Base-by-base conservation (phyloP, 92 coral and sea anemone genomes). In the Parazoanthus atlanticus region DNA sequence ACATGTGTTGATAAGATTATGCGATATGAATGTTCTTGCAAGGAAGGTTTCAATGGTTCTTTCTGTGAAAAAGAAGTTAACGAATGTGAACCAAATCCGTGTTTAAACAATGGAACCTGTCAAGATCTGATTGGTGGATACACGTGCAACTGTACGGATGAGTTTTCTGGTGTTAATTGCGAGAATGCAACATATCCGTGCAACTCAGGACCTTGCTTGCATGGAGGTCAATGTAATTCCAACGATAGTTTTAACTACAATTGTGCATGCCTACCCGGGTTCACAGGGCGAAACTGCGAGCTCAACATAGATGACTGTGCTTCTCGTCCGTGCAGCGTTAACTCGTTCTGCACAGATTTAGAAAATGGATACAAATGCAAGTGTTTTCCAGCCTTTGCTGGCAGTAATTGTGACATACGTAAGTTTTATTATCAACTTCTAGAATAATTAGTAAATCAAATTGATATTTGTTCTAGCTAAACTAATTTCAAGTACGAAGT, bases 81-180 rank as follows among this genome's bases (percentile, higher is more conserved):
- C 81, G 91, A 93, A 23, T 94, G 96, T 49, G 73, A 86, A 32
- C 34, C 85, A 2, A 17, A 36, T 5, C 96, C 96, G 5, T 94
- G 96, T 40, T 2, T 71, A 46, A 94, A 94, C 92, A 90, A 90
- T 47, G 93, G 96, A 0, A 92, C 96, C 2, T 94, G 96, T 21
- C 16, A 46, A 3, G 82, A 85, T 25, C 26, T 88, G 86, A 85
- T 78, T 56, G 92, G 92, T 36, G 96, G 94, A 6, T 94, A 90
- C 91, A 71, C 26, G 12, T 94, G 96, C 87, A 36, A 41, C 1
- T 94, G 96, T 38, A 32, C 78, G 0, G 87, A 92, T 47, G 78
- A 92, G 81, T 94, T 84, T 73, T 74, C 47, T 10, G 96, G 96
- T 65, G 58, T 66, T 15, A 92, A 86, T 38, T 94, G 96, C 47